phyloP scores from a whole-genome alignment of 2,797 vertebrate genomes.

The Rachycentron canadum region DNA sequence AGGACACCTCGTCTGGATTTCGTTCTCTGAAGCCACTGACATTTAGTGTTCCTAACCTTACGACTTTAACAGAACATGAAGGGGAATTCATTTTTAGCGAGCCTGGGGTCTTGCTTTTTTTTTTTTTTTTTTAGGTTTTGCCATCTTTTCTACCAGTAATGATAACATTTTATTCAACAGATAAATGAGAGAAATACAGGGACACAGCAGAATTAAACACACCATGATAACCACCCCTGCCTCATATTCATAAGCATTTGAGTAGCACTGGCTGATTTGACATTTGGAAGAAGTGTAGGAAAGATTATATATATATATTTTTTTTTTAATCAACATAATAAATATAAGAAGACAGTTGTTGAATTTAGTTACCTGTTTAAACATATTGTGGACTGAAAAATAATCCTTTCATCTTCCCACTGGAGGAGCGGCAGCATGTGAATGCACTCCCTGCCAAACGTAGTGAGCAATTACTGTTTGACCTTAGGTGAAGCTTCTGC shows the following conservation, averaged over 20 bases:
- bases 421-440: not conserved
- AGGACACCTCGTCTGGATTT: constrained; percentile 28
- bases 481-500: constrained; percentile 35
- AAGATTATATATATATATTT: not conserved
- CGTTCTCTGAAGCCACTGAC: constrained; percentile 11
- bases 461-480: constrained; percentile 47
- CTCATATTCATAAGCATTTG: not conserved
- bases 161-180: not conserved
- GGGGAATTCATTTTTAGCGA: not conserved
- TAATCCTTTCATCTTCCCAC: constrained; percentile 31
- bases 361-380: not conserved
- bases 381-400: constrained; percentile 31
- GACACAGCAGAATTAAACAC: not conserved
- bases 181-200: not conserved
- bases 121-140: not conserved
- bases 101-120: not conserved
- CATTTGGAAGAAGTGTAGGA: not conserved
- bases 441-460: constrained; percentile 31
- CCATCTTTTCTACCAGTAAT: not conserved
- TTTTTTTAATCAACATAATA: not conserved
- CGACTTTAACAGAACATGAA: not conserved
- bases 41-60: constrained; percentile 21
- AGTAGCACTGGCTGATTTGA: not conserved
- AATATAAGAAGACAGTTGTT: not conserved
- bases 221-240: not conserved